These are phyloP conservation scores for Drosophila paulistorum DNA, from an alignment of 1,140 invertebrate genomes.

Conservation along the genomic window DNA sequence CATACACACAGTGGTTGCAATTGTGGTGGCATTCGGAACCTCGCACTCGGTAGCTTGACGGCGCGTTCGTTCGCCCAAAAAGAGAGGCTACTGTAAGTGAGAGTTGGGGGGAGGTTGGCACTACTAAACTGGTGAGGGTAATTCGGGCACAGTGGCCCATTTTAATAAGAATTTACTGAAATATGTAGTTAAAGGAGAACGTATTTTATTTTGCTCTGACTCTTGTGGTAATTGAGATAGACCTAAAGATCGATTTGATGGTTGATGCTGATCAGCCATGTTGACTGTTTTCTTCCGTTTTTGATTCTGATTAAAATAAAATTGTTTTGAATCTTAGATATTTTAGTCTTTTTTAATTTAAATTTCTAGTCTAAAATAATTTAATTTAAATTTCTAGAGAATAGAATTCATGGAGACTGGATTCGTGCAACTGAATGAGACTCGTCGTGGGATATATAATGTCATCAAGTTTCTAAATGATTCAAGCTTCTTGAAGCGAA, in stretches of 20 bases:
- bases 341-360: neutral
- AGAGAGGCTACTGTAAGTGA: slow-evolving; percentile 76
- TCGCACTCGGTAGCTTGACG: slow-evolving; percentile 45
- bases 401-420: slow-evolving; percentile 23
- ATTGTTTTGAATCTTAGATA: neutral
- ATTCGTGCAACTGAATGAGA: slow-evolving; percentile 56
- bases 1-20: slow-evolving; percentile 52
- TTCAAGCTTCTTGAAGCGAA: slow-evolving; percentile 54
- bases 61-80: slow-evolving; percentile 53
- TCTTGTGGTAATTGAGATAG: too few relatives aligned
- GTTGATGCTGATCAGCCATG: too few relatives aligned
- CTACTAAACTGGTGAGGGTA: slow-evolving; percentile 21
- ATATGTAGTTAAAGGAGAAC: too few relatives aligned
- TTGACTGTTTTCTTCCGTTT: too few relatives aligned
- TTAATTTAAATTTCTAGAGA: slow-evolving; percentile 22
- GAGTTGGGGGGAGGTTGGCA: slow-evolving; percentile 44
- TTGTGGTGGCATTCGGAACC: slow-evolving; percentile 33
- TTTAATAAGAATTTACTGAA: neutral
- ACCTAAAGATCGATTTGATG: neutral
- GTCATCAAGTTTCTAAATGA: slow-evolving; percentile 57
- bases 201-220: too few relatives aligned
- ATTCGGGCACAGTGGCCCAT: slow-evolving; percentile 44
- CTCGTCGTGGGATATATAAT: slow-evolving; percentile 58
- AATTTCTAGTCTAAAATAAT: slow-evolving; percentile 19
- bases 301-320: neutral